These are phyloP conservation scores for Erpetoichthys calabaricus DNA, from an alignment of 2,797 vertebrate genomes.

Conservation along the genomic window DNA sequence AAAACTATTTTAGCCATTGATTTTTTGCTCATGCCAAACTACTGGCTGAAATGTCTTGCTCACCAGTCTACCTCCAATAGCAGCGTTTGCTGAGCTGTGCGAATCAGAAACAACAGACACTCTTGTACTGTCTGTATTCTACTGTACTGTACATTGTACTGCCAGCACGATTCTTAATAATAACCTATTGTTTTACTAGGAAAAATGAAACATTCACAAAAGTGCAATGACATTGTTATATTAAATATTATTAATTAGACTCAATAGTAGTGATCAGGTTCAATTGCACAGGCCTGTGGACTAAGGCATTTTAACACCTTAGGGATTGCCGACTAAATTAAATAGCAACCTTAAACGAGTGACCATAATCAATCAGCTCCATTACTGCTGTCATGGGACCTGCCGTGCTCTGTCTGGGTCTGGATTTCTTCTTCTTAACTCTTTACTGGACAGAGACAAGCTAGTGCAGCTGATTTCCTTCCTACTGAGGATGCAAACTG, in stretches of 20 bases:
- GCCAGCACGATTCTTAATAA: too few relatives aligned
- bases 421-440: conserved; percentile 44
- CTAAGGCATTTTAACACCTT: conserved; percentile 29
- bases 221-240: too few relatives aligned
- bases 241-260: too few relatives aligned
- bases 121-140: too few relatives aligned
- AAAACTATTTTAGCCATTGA: conserved; percentile 71
- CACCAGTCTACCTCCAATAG: conserved; percentile 30
- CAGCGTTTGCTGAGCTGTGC: conserved; percentile 22
- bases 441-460: conserved; percentile 36
- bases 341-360: conserved; percentile 61
- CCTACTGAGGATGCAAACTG: not conserved
- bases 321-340: conserved; percentile 45
- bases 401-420: conserved; percentile 48
- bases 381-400: conserved; percentile 64
- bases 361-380: conserved; percentile 82
- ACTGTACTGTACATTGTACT: too few relatives aligned
- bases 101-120: conserved; percentile 33
- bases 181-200: too few relatives aligned
- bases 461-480: conserved; percentile 21
- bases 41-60: conserved; percentile 32
- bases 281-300: conserved; percentile 45
- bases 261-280: conserved; percentile 48
- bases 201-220: too few relatives aligned
- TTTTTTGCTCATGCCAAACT: conserved; percentile 53